Percentiles rank a stretch among this genome's conserved stretches.
phyloP scores from a whole-genome alignment of 2,113 vertebrate genomes.

The Crotophaga sulcirostris region DNA sequence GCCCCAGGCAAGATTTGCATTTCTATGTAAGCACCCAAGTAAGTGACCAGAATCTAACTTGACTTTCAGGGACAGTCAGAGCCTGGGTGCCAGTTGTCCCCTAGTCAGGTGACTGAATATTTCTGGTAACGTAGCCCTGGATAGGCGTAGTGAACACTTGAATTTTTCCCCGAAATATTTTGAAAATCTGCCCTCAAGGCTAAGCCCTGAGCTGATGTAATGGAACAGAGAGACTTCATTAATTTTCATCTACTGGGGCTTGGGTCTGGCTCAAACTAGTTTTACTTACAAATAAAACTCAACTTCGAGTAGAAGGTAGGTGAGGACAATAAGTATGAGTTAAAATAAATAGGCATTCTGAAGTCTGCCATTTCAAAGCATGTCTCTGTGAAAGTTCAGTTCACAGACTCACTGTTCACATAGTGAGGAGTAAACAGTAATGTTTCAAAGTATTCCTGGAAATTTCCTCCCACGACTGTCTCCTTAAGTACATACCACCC shows the following conservation, averaged over 20 bases:
- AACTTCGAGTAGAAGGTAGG: not conserved
- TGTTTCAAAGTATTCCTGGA: conserved; percentile 21
- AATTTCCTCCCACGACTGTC: not conserved
- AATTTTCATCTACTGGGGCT: not conserved
- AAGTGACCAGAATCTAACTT: not conserved
- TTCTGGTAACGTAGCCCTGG: not conserved
- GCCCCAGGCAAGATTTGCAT: not conserved
- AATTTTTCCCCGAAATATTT: not conserved
- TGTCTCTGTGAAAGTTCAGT: not conserved
- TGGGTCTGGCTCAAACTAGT: not conserved
- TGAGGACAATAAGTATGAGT: not conserved
- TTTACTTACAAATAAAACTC: not conserved
- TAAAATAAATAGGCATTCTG: not conserved
- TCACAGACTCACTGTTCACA: not conserved
- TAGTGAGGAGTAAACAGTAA: not conserved
- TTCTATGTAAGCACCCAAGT: not conserved
- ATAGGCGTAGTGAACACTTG: not conserved
- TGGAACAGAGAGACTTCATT: not conserved
- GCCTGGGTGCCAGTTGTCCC: not conserved
- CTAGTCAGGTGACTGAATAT: not conserved
- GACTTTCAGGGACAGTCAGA: not conserved
- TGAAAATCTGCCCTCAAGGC: not conserved
- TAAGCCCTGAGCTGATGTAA: not conserved
- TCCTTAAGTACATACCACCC: not conserved
- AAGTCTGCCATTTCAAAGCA: not conserved